Conservation (phyloP, 1,140 invertebrate genomes). For the Ephestia elutella region DNA sequence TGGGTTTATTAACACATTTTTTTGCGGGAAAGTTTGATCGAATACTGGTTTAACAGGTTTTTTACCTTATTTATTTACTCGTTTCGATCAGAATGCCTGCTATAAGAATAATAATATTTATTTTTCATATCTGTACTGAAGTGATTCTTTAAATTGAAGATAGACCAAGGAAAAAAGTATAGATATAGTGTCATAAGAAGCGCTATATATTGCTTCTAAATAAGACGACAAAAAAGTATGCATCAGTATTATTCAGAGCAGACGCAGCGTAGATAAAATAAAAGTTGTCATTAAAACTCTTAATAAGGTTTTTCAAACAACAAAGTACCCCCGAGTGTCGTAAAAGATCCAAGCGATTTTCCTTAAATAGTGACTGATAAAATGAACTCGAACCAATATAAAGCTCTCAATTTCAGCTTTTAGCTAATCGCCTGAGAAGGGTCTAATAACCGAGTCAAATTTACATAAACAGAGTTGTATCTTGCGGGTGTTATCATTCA, state of each 20-base stretch:
- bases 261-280: conserved; percentile 15
- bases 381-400: conserved; percentile 34
- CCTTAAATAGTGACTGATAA: conserved; percentile 15
- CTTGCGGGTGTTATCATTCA: conserved; percentile 70
- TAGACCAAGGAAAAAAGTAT: no score
- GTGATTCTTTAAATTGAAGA: no score
- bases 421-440: conserved; percentile 49
- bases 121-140: no score
- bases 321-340: background rate
- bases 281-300: conserved; percentile 2
- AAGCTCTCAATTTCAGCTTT: conserved; percentile 23
- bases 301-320: conserved; percentile 1
- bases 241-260: background rate
- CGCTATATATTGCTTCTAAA: no score
- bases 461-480: conserved; percentile 64
- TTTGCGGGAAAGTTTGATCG: background rate
- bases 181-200: no score
- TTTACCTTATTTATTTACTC: no score
- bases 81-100: no score
- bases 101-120: no score
- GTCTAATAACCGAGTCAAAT: conserved; percentile 63
- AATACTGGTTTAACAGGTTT: background rate
- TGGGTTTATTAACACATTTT: background rate
- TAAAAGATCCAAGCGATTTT: conserved; percentile 8
- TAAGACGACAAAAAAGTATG: no score